phyloP scores from a whole-genome alignment of 2,797 vertebrate genomes.

The Parotocinclus haroldoi region DNA sequence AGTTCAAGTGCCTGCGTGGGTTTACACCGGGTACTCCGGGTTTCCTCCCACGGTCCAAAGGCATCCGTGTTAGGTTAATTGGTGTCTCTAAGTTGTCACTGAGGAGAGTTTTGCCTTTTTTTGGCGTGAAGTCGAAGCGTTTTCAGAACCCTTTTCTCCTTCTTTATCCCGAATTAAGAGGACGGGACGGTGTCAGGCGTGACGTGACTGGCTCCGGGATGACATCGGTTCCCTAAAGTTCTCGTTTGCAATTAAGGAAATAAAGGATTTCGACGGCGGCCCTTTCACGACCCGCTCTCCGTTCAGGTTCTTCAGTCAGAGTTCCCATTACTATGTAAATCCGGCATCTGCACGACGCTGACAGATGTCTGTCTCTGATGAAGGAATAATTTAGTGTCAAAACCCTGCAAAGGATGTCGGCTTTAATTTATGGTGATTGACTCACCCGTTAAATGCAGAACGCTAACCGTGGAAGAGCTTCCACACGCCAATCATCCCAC shows the following conservation, averaged over 20 bases:
- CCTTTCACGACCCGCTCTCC: conserved; percentile 12
- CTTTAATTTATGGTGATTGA: conserved; percentile 43
- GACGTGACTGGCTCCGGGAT: not conserved
- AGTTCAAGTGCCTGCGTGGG: too few relatives aligned
- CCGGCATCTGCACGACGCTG: conserved; percentile 33
- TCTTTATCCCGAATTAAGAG: too few relatives aligned
- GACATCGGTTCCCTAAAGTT: conserved; percentile 24
- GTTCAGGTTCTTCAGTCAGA: conserved; percentile 25
- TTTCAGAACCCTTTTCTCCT: too few relatives aligned
- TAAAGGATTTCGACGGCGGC: conserved; percentile 18
- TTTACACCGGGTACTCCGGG: too few relatives aligned
- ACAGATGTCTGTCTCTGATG: conserved; percentile 39
- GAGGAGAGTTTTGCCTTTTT: too few relatives aligned
- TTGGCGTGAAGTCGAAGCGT: too few relatives aligned
- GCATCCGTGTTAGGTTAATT: too few relatives aligned
- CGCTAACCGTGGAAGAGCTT: conserved; percentile 2
- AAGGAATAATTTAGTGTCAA: conserved; percentile 32
- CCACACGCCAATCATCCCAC: conserved; percentile 18
- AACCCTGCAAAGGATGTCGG: conserved; percentile 25
- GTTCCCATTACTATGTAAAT: conserved; percentile 44
- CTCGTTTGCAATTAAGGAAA: conserved; percentile 31
- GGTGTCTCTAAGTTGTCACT: too few relatives aligned
- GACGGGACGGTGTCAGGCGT: not conserved
- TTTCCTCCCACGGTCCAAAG: too few relatives aligned
- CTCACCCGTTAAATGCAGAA: conserved; percentile 17